phyloP scores from a whole-genome alignment of 2,888 invertebrate genomes.

The Myopa tessellatipennis region DNA sequence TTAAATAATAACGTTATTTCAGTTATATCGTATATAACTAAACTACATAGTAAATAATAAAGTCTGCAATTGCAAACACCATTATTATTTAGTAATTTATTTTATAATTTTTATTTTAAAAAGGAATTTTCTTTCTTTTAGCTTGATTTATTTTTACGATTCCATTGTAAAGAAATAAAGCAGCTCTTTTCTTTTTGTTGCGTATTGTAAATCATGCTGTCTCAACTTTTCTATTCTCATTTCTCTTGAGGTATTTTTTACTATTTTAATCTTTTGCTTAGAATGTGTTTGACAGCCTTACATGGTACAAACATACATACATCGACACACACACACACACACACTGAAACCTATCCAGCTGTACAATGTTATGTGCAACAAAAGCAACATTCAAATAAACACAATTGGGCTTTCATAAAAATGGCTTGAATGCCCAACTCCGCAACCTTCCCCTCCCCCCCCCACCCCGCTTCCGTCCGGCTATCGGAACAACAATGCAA shows the following conservation, averaged over 20 bases:
- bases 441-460: not conserved
- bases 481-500: conserved; percentile 30
- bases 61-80: no score
- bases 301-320: not conserved
- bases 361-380: not conserved
- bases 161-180: no score
- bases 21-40: no score
- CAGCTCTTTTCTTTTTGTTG: not conserved
- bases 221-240: not conserved
- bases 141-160: no score
- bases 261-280: conserved; percentile 21
- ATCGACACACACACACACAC: not conserved
- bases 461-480: not conserved
- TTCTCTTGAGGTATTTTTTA: conserved; percentile 1
- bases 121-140: no score
- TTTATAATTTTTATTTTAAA: no score
- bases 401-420: conserved; percentile 14
- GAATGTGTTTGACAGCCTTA: conserved; percentile 19
- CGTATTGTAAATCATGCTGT: not conserved
- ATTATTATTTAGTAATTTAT: no score
- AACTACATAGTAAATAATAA: no score
- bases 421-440: not conserved
- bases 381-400: conserved; percentile 35
- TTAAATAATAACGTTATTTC: no score
- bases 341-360: not conserved